Base-by-base conservation (phyloP, 1,140 invertebrate species). In the Triops longicaudatus region DNA sequence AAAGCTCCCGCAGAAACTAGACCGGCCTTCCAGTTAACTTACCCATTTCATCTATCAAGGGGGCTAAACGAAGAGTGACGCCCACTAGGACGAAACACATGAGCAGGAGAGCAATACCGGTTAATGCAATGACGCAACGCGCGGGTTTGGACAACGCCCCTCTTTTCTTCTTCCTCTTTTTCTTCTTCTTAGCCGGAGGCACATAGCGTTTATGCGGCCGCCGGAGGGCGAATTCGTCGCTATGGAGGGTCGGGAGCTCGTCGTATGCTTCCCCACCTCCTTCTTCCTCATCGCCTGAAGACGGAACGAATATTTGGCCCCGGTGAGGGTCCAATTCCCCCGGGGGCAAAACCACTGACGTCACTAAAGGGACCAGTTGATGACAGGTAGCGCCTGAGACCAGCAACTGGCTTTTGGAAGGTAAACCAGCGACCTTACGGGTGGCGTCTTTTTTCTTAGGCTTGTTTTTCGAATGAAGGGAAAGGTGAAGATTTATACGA, bases 41-140 rank as follows among this genome's bases (percentile, higher is more conserved):
- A 83, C 83, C 83, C 80, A 83, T 82, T 74, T 83, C 83, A 75
- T 83, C 83, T 76, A 83, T 83, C 43, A 83, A 80, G 11, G 83
- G 83, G 22, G 83, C 83, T 81, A 83, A 80, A 22, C 81, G 79
- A 26, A 83, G 79, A 1, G 83, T 83, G 12, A 83, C 77, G 9
- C 83, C 83, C 9, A 83, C 82, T 63, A 83, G 76, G 22, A 83
- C 78, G 79, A 83, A 79, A 73, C 82, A 82, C 78, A 83, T 81
- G 73, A 81, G 78, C 1, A 83, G 79, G 22, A 83, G 80, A 17
- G 81, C 77, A 22, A 83, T 77, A 1, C 81, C 81, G 5, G 81
- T 82, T 31, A 82, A 79, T 41, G 80, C 80, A 28, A 83, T 81
- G 17, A 80, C 79, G 80, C 81, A 80, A 17, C 81, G 80, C 72